Base-by-base conservation (phyloP, 2,888 invertebrate genomes). In the Gastracanthus pulcherrimus region DNA sequence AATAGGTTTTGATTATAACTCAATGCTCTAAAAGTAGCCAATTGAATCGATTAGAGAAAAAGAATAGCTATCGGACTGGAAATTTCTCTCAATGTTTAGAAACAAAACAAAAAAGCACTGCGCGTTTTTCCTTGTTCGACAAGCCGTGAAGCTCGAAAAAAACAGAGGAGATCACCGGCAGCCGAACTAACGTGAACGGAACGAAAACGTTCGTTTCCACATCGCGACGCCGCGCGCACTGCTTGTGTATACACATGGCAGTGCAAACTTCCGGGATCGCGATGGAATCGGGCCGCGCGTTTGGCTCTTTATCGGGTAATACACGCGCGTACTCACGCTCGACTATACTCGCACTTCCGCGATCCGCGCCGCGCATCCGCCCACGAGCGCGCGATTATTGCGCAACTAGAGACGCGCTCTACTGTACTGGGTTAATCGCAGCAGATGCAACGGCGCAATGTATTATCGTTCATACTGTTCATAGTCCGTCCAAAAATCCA, bases 211-310 rank as follows among this genome's bases (percentile, higher is more conserved):
- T n/a, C n/a, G 23, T 51, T 51, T 51, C 23, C 55, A 55, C 23
- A 55, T 55, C 55, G 55, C 55, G 9, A 11, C 55, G n/a, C n/a
- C n/a, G n/a, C n/a, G n/a, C n/a, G n/a, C n/a, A n/a, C n/a, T n/a
- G n/a, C n/a, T n/a, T 55, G 23, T 13, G 13, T 55, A 51, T 51
- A 48, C 55, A 9, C 55, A 16, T 13, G 4, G 66, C n/a, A 66
- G 19, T n/a, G 38, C 36, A 66, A 66, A 66, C 66, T 66, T 66
- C 66, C 66, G 36, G 36, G 66, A 38, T 66, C 38, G 66, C 19
- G 51, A 51, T 51, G 51, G 51, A 51, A 51, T 51, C 51, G 51
- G 51, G 51, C n/a, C 7, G 16, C 2, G 51, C 51, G n/a, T n/a
- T n/a, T n/a, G n/a, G n/a, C n/a, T n/a, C n/a, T n/a, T n/a, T n/a